phyloP scores from a whole-genome alignment of 2,797 vertebrate genomes.

The Sebastes trivittatus region DNA sequence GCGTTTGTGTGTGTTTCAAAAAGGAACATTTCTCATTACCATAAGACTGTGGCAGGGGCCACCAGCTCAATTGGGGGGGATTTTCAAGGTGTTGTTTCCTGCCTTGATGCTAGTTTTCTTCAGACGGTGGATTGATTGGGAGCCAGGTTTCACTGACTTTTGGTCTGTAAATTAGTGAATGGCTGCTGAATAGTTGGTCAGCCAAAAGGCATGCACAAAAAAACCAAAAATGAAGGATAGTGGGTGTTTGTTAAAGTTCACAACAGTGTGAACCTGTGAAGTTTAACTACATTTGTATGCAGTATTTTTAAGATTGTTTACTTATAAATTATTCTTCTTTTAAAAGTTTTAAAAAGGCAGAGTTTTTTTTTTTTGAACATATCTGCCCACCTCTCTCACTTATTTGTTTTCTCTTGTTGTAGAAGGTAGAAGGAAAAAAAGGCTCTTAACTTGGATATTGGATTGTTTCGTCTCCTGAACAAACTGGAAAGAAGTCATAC shows the following conservation, averaged over 20 bases:
- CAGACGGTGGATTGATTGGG: slow-evolving; percentile 39
- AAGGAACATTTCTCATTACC: slow-evolving; percentile 55
- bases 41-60: slow-evolving; percentile 35
- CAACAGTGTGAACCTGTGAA: slow-evolving; percentile 9
- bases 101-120: slow-evolving; percentile 36
- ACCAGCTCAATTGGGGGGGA: slow-evolving; percentile 27
- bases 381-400: background rate
- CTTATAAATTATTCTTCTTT: background rate
- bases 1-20: slow-evolving; percentile 44
- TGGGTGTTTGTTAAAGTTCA: slow-evolving; percentile 41
- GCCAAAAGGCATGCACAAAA: slow-evolving; percentile 13
- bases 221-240: background rate
- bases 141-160: slow-evolving; percentile 48
- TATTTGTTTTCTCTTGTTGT: background rate
- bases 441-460: background rate
- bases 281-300: background rate
- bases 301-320: background rate
- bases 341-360: background rate
- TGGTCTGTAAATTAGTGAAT: slow-evolving; percentile 42
- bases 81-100: slow-evolving; percentile 33
- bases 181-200: slow-evolving; percentile 39
- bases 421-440: background rate
- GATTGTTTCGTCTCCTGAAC: background rate
- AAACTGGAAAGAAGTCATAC: background rate
- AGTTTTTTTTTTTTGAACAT: background rate